Evolutionary conservation across 2,888 invertebrate species (phyloP), one percentile per base, ranked within the genome.

Genomic region (Agonopterix subpropinquella): DNA sequence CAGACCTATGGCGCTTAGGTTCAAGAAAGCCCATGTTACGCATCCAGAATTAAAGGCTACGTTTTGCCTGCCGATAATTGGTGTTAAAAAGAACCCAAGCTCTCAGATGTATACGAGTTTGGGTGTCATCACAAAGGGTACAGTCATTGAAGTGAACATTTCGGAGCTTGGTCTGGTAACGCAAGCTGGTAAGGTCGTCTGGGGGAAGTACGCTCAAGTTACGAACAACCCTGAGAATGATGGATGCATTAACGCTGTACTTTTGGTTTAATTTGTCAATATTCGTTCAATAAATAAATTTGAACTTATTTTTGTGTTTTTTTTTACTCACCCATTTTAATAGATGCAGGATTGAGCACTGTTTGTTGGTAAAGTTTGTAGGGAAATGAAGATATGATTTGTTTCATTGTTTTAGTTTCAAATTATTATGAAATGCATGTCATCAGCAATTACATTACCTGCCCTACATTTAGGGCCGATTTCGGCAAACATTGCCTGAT

Each of bases 221-320:
- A 99, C 99, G 0, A 99, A 99, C 82, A 97, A 99, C 87, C 99
- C 99, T 0, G 99, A 99, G 82, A 99, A 99, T 86, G 99, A 99
- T 90, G 99, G 99, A 11, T 99, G 98, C 73, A 98, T 99, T 53
- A 99, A 99, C 90, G 98, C 99, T 73, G 96, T 99, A 53, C 90
- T 99, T 53, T 90, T 99, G 77, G 96, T 99, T 57, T 99, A 92
- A 92, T 47, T 55, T 39, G 39, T 39, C 9, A 39, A 39, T 39
- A 58, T 47, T 45, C 10, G 51, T 44, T 41, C 46, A 59, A 64
- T 70, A 73, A 69, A 74, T 8, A 5, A 56, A 51, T 36, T 41
- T 58, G 36, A 64, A 66, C 56, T 50, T 49, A 46, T 28, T 11
- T 53, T 41, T 46, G 8, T 44, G n/a, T 46, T 47, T 39, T n/a